These are phyloP conservation scores for Bradypus variegatus DNA, from an alignment of 2,797 vertebrate species.

Conservation along the genomic window DNA sequence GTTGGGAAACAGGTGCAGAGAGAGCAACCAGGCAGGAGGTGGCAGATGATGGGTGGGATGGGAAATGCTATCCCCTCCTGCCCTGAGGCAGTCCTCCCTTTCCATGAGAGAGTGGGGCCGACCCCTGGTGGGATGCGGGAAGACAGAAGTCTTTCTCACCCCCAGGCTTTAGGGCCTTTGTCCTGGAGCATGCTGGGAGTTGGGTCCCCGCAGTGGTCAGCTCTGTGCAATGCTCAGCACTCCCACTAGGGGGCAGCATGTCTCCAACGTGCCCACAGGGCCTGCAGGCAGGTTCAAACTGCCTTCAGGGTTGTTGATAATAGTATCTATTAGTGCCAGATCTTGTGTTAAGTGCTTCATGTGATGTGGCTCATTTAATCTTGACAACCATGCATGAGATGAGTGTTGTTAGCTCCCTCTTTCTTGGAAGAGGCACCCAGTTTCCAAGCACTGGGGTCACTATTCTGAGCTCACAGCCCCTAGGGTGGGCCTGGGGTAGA, in stretches of 20 bases:
- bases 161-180: neutral
- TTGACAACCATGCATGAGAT: neutral
- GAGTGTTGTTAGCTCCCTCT: neutral
- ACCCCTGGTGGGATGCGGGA: neutral
- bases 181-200: neutral
- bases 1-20: neutral
- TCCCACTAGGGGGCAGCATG: conserved; percentile 20
- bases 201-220: accelerated
- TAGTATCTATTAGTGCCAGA: neutral
- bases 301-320: neutral
- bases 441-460: neutral
- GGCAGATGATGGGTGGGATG: neutral
- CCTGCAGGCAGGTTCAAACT: neutral
- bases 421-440: neutral
- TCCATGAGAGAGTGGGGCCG: neutral
- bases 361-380: neutral
- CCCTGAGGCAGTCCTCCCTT: neutral
- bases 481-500: neutral
- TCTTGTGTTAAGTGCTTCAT: neutral
- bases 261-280: neutral
- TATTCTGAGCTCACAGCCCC: neutral
- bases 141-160: neutral
- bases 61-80: neutral
- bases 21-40: neutral
- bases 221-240: neutral